Evolutionary conservation across 2,888 invertebrate genomes (phyloP).

Genomic region (Diplazon laetatorius): DNA sequence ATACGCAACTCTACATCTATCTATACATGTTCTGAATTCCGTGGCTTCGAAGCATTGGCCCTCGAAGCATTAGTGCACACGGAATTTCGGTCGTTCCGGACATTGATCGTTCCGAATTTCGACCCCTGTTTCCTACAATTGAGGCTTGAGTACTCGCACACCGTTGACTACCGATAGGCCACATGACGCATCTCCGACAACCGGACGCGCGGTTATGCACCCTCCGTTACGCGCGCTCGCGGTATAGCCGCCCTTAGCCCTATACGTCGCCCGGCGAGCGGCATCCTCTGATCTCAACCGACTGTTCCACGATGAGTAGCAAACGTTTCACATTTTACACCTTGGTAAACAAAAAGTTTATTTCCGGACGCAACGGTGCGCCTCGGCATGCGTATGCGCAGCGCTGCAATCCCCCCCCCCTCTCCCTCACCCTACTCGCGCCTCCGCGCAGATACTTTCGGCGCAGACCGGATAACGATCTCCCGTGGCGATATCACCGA

Average conservation of each 20-base stretch:
- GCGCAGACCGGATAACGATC: slow-evolving; percentile 21
- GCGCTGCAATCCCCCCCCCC: slow-evolving; percentile 28
- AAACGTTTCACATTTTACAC: slow-evolving; percentile 70
- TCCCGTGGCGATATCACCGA: slow-evolving; percentile 6
- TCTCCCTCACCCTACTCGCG: too few relatives aligned
- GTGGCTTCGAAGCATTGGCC: too few relatives aligned
- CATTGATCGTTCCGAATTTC: too few relatives aligned
- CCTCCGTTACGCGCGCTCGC: slow-evolving; percentile 7
- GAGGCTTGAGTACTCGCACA: too few relatives aligned
- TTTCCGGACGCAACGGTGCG: slow-evolving; percentile 60
- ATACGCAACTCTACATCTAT: too few relatives aligned
- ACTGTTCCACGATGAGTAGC: slow-evolving; percentile 63
- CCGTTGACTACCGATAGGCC: slow-evolving; percentile 52
- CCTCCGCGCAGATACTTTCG: slow-evolving; percentile 49
- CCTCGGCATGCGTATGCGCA: slow-evolving; percentile 20
- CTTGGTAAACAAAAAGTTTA: slow-evolving; percentile 65
- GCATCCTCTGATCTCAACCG: slow-evolving; percentile 64
- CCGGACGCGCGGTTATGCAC: slow-evolving; percentile 8
- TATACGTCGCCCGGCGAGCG: slow-evolving; percentile 53
- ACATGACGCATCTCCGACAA: too few relatives aligned
- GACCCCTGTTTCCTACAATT: too few relatives aligned
- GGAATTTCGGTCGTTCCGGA: too few relatives aligned
- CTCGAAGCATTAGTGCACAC: too few relatives aligned
- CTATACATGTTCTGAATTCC: too few relatives aligned
- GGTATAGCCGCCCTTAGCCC: slow-evolving; percentile 44